Evolutionary conservation across 2,888 invertebrate genomes (phyloP).

Genomic region (Biston betularia): DNA sequence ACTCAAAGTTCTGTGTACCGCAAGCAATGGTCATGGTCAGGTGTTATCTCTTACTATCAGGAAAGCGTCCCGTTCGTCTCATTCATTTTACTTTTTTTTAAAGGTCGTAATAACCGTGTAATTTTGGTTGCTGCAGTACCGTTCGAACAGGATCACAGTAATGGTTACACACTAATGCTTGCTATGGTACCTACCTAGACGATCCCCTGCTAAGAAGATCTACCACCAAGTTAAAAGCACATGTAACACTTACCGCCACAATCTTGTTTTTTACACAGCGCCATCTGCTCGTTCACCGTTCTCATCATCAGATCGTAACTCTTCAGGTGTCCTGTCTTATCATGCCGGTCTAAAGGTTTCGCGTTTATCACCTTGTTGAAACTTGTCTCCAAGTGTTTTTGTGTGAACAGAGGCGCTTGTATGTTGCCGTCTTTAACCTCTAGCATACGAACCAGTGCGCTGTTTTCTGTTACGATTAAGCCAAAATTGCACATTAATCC

Average conservation of each 20-base stretch:
- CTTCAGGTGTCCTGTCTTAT: slow-evolving; percentile 57
- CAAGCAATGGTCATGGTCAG: too few species aligned
- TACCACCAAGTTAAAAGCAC: too few species aligned
- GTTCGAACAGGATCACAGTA: too few species aligned
- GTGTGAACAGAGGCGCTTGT: neutral
- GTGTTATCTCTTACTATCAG: too few species aligned
- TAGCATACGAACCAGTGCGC: slow-evolving; percentile 62
- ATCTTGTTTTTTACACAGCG: slow-evolving; percentile 44
- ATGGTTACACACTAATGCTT: too few species aligned
- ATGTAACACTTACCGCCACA: slow-evolving; percentile 62
- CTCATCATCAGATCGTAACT: slow-evolving; percentile 66
- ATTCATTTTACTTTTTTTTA: too few species aligned
- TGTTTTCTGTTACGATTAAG: slow-evolving; percentile 60
- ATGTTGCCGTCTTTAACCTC: slow-evolving; percentile 61
- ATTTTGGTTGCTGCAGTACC: too few species aligned
- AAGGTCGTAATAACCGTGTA: too few species aligned
- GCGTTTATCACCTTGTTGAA: slow-evolving; percentile 62
- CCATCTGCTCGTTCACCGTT: slow-evolving; percentile 54
- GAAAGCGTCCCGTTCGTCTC: too few species aligned
- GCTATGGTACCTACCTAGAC: too few species aligned
- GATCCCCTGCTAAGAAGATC: too few species aligned
- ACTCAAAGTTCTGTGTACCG: too few species aligned
- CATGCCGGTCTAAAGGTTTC: slow-evolving; percentile 58
- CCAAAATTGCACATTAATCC: neutral
- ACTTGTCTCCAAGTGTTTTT: slow-evolving; percentile 50